phyloP scores from a whole-genome alignment of 2,888 invertebrate species.

The Hedychridium roseum region DNA sequence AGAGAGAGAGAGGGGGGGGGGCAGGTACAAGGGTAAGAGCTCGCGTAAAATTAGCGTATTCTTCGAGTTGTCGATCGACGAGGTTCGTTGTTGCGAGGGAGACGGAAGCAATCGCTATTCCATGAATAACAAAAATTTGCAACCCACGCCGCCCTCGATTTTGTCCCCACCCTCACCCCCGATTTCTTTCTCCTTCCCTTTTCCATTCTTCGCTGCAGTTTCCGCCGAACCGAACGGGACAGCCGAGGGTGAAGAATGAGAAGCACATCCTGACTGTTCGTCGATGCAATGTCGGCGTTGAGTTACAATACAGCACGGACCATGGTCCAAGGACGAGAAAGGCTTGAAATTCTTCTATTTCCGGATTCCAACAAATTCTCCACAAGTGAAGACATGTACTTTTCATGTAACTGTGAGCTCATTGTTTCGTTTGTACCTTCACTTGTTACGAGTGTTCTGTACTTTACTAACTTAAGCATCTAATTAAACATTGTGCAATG shows the following conservation, averaged over 20 bases:
- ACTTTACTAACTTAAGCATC: too few relatives aligned
- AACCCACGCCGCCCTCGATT: slow-evolving; percentile 6
- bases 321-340: slow-evolving; percentile 8
- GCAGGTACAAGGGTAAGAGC: slow-evolving; percentile 25
- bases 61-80: slow-evolving; percentile 38
- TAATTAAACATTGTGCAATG: too few relatives aligned
- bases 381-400: background rate
- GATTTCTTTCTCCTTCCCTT: background rate
- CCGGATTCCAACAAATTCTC: slow-evolving; percentile 18
- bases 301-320: too few relatives aligned
- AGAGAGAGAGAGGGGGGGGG: background rate
- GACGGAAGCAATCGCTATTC: slow-evolving; percentile 55
- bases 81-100: slow-evolving; percentile 32
- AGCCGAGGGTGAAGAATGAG: background rate
- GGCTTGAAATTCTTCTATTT: slow-evolving; percentile 21
- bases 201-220: slow-evolving; percentile 11
- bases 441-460: too few relatives aligned
- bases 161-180: background rate
- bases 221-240: slow-evolving; percentile 4
- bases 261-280: slow-evolving; percentile 5
- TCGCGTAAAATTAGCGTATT: slow-evolving; percentile 55
- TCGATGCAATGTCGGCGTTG: background rate
- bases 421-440: too few relatives aligned
- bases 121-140: slow-evolving; percentile 58
- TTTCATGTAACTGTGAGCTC: too few relatives aligned